Evolutionary conservation across 1,140 invertebrate genomes (phyloP), one percentile per base, ranked within the genome.

Genomic region (Gonioctena quinquepunctata): DNA sequence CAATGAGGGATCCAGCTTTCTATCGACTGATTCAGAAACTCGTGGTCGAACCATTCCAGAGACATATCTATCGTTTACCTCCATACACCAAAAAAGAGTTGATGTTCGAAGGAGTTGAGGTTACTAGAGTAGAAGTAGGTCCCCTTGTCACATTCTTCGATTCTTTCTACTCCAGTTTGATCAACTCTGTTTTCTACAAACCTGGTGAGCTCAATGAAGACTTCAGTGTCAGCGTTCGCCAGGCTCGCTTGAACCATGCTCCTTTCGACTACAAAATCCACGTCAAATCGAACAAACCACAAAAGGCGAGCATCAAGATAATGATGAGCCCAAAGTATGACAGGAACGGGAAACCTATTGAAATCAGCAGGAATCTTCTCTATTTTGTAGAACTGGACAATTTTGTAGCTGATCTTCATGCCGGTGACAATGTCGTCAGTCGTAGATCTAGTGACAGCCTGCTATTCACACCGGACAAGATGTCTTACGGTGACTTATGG

Each of bases 281-380:
- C 59, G 83, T 91, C 52, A 86, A 85, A 66, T 87, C 86, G 70
- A 86, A 90, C 0, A 86, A 87, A 70, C 75, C 83, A 2, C 77
- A 73, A 8, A 85, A 88, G 52, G 88, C 84, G 1, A 80, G 86
- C 42, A 82, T 92, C 26, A 88, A 89, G 52, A 80, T 92, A 16
- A 93, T 90, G 85, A 76, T 93, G 28, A 91, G 89, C 48, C 91
- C 91, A 1, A 91, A 90, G 79, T 89, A 88, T 74, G 87, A 91
- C 66, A 83, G 85, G 66, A 82, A 88, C 66, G 86, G 86, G 6
- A 84, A 86, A 48, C 57, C 78, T 1, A 71, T 87, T 2, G 76
- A 86, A 28, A 80, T 88, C 13, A 76, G 78, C 33, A 81, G 89
- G 2, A 86, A 85, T 74, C 63, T 50, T 61, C 60, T 48, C 71